These are phyloP conservation scores for Podocnemis expansa DNA, from an alignment of 2,113 vertebrate genomes.

Conservation along the genomic window DNA sequence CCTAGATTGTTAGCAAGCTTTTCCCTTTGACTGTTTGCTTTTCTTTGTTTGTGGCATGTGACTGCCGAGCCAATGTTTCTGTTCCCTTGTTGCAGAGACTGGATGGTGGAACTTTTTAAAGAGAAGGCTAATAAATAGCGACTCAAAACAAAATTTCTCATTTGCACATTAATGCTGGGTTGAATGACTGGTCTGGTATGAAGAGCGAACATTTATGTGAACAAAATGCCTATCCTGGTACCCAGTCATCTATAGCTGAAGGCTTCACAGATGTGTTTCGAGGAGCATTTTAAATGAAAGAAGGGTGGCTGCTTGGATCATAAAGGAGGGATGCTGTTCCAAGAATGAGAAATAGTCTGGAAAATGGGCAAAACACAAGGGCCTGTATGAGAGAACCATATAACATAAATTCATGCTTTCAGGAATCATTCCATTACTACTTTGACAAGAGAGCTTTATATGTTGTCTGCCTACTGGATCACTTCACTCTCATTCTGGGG, in stretches of 20 bases:
- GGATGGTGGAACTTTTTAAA: constrained; percentile 34
- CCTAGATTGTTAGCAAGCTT: not conserved
- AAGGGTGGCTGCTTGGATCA: constrained; percentile 50
- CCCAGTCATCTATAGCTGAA: constrained; percentile 62
- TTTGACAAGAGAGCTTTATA: not conserved
- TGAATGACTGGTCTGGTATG: constrained; percentile 48
- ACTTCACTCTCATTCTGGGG: not conserved
- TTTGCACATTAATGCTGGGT: constrained; percentile 37
- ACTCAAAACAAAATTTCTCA: not conserved
- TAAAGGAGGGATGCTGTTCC: constrained; percentile 52
- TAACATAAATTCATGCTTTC: constrained; percentile 37
- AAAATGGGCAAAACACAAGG: constrained; percentile 11
- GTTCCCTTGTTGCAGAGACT: constrained; percentile 31
- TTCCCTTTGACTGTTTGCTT: not conserved
- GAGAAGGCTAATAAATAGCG: constrained; percentile 31
- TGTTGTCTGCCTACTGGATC: rapidly evolving
- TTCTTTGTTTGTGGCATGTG: constrained; percentile 42
- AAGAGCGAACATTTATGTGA: constrained; percentile 60
- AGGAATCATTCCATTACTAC: not conserved
- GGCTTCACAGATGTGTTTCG: constrained; percentile 54
- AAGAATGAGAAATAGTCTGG: constrained; percentile 35
- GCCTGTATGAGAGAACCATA: constrained; percentile 36
- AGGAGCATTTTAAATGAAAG: constrained; percentile 63
- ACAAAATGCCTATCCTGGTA: constrained; percentile 62
- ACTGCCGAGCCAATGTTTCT: constrained; percentile 15